Percentiles rank a stretch among this genome's conserved stretches.
phyloP scores from a whole-genome alignment of 2,888 invertebrate species.

The Parnassius apollo region DNA sequence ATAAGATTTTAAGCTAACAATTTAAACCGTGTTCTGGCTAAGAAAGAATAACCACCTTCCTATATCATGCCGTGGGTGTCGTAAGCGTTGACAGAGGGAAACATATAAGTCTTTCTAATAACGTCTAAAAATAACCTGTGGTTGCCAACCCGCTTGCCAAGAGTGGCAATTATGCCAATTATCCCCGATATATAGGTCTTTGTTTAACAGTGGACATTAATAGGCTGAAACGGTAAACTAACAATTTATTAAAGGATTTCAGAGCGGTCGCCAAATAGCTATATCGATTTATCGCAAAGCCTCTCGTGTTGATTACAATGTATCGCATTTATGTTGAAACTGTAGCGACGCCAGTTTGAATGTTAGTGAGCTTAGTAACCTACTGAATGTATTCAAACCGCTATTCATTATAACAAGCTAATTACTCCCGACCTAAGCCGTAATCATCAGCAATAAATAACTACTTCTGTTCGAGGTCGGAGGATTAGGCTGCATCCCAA shows the following conservation, averaged over 20 bases:
- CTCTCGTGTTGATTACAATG: constrained; percentile 1
- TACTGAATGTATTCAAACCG: constrained; percentile 10
- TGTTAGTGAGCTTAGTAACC: constrained; percentile 6
- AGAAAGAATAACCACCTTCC: too few species aligned
- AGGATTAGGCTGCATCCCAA: constrained; percentile 32
- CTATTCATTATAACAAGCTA: constrained; percentile 19
- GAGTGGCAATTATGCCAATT: too few species aligned
- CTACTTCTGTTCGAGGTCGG: constrained; percentile 15
- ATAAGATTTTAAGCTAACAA: too few species aligned
- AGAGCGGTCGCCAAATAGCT: constrained; percentile 1
- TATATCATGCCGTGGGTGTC: too few species aligned
- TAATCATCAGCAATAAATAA: constrained; percentile 29
- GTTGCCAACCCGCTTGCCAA: too few species aligned
- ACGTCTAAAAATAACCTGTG: too few species aligned
- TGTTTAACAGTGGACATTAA: too few species aligned
- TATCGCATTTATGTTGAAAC: background rate
- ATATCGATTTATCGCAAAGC: background rate
- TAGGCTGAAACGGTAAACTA: too few species aligned
- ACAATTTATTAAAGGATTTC: background rate
- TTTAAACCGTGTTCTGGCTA: too few species aligned
- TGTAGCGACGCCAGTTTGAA: constrained; percentile 2
- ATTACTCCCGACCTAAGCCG: constrained; percentile 22
- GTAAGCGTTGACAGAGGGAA: too few species aligned
- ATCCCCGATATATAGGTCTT: too few species aligned
- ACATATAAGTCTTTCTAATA: too few species aligned